phyloP scores from a whole-genome alignment of 64 coral and sea anemone species.

The Pocillopora damicornis region DNA sequence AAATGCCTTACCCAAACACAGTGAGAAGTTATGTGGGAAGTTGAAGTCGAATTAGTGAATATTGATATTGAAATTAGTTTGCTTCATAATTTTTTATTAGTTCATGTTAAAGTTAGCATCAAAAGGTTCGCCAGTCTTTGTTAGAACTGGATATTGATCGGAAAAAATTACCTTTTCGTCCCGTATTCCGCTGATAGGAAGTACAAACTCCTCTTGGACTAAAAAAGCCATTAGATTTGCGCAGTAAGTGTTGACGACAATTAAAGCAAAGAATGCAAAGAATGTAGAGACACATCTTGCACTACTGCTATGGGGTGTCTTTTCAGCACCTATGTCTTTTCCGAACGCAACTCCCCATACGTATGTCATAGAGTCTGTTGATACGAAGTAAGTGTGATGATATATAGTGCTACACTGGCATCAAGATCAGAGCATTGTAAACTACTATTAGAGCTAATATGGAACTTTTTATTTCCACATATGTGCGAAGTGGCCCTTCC shows the following conservation, averaged over 20 bases:
- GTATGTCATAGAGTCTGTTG: conserved; percentile 58
- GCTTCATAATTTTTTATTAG: too few species aligned
- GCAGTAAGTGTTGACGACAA: conserved; percentile 50
- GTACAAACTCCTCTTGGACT: conserved; percentile 9
- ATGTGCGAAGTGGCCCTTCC: too few species aligned
- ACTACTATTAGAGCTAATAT: too few species aligned
- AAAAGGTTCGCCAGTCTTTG: too few species aligned
- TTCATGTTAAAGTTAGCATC: too few species aligned
- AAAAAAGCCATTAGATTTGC: conserved; percentile 48
- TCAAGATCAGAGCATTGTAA: background rate
- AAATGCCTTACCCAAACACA: background rate
- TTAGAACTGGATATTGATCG: too few species aligned
- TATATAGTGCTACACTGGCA: background rate
- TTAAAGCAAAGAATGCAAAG: conserved; percentile 47
- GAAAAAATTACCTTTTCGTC: conserved; percentile 25
- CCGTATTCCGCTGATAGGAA: conserved; percentile 41
- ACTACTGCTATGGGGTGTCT: conserved; percentile 41
- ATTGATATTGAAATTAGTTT: too few species aligned
- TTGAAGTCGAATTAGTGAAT: too few species aligned
- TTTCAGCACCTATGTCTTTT: conserved; percentile 52
- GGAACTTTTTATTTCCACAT: too few species aligned
- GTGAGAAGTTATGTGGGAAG: background rate
- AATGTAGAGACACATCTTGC: conserved; percentile 46
- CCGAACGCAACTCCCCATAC: conserved; percentile 60
- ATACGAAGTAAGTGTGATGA: background rate